phyloP scores from a whole-genome alignment of 2,888 invertebrate genomes.

The Andrena chrysosceles region DNA sequence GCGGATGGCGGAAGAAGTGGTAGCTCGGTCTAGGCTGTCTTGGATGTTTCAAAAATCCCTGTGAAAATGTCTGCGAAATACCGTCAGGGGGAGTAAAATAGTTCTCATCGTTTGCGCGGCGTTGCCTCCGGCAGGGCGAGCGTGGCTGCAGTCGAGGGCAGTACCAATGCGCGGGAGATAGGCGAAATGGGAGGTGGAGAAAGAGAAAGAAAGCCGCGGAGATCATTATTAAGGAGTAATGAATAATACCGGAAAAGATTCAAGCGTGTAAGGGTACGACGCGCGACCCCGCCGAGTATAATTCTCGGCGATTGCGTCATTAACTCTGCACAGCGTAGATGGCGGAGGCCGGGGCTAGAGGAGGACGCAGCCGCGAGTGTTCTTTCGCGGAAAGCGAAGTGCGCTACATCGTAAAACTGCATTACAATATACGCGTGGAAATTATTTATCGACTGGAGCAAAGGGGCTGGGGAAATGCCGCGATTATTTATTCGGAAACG shows the following conservation, averaged over 20 bases:
- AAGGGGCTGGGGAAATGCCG: conserved; percentile 2
- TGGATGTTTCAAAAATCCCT: background rate
- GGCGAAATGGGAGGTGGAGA: conserved; percentile 12
- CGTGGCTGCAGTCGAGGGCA: background rate
- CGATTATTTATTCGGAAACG: background rate
- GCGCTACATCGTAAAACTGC: conserved; percentile 54
- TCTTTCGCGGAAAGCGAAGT: conserved; percentile 60
- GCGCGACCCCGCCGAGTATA: conserved; percentile 74
- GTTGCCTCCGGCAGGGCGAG: background rate
- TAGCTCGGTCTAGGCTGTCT: background rate
- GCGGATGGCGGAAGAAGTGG: background rate
- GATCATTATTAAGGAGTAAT: conserved; percentile 77
- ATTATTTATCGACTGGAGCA: conserved; percentile 58
- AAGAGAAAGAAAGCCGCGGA: conserved; percentile 61
- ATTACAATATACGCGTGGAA: conserved; percentile 49
- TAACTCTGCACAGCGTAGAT: conserved; percentile 65
- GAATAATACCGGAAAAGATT: conserved; percentile 79
- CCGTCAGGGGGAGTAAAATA: conserved; percentile 16
- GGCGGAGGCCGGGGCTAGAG: conserved; percentile 13
- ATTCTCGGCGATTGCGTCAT: conserved; percentile 77
- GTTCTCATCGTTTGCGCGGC: conserved; percentile 13
- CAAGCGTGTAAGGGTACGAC: conserved; percentile 73
- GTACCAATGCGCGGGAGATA: conserved; percentile 7
- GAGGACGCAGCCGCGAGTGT: conserved; percentile 26
- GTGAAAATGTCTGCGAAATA: no score